A percentile compares a stretch with the other conserved stretches of the same genome.
phyloP scores from a whole-genome alignment of 1,140 invertebrate species.

The Neomicropteryx cornuta region DNA sequence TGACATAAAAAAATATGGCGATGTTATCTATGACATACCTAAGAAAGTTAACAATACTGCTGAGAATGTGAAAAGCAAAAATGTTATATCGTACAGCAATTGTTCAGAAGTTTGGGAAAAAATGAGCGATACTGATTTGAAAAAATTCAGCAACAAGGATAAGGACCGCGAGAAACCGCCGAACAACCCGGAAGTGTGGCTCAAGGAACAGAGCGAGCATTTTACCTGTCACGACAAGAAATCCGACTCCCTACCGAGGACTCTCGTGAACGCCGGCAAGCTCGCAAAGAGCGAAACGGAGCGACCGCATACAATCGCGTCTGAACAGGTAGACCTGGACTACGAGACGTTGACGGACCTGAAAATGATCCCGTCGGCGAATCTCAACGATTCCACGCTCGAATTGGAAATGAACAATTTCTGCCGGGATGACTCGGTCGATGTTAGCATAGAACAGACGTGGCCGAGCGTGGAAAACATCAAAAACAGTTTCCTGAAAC shows the following conservation, averaged over 20 bases:
- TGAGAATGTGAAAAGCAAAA: too few relatives aligned
- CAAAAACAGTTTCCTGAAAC: slow-evolving; percentile 39
- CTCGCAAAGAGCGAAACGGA: too few relatives aligned
- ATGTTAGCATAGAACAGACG: too few relatives aligned
- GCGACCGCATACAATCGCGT: slow-evolving; percentile 60
- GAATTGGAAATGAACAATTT: slow-evolving; percentile 39
- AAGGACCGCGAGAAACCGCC: too few relatives aligned
- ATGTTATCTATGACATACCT: slow-evolving; percentile 36
- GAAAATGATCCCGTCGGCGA: too few relatives aligned
- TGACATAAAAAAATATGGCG: slow-evolving; percentile 24
- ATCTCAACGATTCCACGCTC: slow-evolving; percentile 38
- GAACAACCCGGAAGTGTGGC: slow-evolving; percentile 38
- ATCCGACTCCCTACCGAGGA: slow-evolving; percentile 65
- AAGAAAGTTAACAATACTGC: slow-evolving; percentile 21
- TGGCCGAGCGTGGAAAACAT: slow-evolving; percentile 21
- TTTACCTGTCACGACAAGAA: slow-evolving; percentile 45
- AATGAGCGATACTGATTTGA: too few relatives aligned
- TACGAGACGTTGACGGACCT: too few relatives aligned
- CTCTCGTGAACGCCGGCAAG: too few relatives aligned
- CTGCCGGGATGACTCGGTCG: too few relatives aligned
- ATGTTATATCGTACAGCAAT: too few relatives aligned
- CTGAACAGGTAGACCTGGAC: slow-evolving; percentile 47
- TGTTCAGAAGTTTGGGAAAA: too few relatives aligned
- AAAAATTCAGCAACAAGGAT: too few relatives aligned
- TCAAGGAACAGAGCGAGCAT: slow-evolving; percentile 39